A percentile compares a stretch with the other conserved stretches of the same genome.
These are phyloP conservation scores for Phenganax marumi DNA, from an alignment of 92 coral and sea anemone genomes.

Conservation along the genomic window DNA sequence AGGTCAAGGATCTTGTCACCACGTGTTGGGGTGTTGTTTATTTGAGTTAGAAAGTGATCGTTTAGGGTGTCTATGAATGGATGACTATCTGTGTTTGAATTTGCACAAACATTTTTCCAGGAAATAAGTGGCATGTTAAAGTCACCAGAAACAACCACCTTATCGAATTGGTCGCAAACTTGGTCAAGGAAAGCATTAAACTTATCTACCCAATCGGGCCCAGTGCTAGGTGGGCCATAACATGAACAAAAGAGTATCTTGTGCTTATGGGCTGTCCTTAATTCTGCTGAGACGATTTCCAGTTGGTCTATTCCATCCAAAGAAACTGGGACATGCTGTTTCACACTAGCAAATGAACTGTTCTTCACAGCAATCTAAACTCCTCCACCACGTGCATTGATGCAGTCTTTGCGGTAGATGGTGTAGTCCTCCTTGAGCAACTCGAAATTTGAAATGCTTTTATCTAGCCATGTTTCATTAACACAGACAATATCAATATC, in stretches of 20 bases:
- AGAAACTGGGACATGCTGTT: no score
- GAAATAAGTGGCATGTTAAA: slow-evolving; percentile 32
- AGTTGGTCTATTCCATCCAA: no score
- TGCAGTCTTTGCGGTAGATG: no score
- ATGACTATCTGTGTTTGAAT: background rate
- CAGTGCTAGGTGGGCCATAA: slow-evolving; percentile 46
- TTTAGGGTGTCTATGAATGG: slow-evolving; percentile 38
- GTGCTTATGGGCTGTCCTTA: background rate
- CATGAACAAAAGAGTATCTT: slow-evolving; percentile 32
- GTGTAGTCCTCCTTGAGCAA: no score
- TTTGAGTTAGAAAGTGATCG: slow-evolving; percentile 50
- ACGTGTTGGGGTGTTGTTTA: slow-evolving; percentile 50
- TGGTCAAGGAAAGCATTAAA: slow-evolving; percentile 36
- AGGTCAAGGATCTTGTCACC: slow-evolving; percentile 50
- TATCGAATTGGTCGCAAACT: slow-evolving; percentile 24
- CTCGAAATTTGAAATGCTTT: no score
- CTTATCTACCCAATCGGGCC: slow-evolving; percentile 27
- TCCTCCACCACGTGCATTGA: slow-evolving; percentile 18
- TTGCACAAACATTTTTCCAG: slow-evolving; percentile 26
- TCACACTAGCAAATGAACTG: slow-evolving; percentile 30
- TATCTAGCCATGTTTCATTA: no score
- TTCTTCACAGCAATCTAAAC: slow-evolving; percentile 44
- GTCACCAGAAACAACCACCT: slow-evolving; percentile 36
- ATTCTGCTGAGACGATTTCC: slow-evolving; percentile 11
- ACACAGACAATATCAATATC: no score